Evolutionary conservation across 2,797 vertebrate genomes (phyloP).

Genomic region (Cetoscarus ocellatus): DNA sequence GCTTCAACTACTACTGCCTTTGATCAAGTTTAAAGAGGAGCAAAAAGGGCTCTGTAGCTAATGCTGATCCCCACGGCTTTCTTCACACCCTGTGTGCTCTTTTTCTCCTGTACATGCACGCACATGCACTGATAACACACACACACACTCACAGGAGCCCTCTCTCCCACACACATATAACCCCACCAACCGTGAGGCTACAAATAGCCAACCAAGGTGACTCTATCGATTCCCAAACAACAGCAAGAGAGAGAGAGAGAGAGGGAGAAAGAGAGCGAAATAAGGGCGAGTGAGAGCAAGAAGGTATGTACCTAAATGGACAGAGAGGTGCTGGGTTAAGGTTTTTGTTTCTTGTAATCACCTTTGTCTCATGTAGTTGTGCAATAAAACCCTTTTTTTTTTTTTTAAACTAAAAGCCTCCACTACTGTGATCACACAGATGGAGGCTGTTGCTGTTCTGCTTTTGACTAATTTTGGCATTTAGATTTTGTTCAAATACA

Average conservation of each 20-base stretch:
- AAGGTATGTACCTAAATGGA: conserved; percentile 70
- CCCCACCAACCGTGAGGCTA: conserved; percentile 80
- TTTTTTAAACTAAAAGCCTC: background rate
- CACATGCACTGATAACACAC: conserved; percentile 35
- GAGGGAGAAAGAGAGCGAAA: conserved; percentile 41
- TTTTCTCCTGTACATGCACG: conserved; percentile 68
- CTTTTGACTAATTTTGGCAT: too few relatives aligned
- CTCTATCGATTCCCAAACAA: conserved; percentile 86
- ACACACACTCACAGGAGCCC: conserved; percentile 47
- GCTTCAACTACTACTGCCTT: conserved; percentile 86
- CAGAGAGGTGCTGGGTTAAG: conserved; percentile 43
- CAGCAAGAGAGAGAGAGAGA: conserved; percentile 49
- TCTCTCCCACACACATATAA: conserved; percentile 74
- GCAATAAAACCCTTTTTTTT: conserved; percentile 39
- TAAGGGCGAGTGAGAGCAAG: conserved; percentile 38
- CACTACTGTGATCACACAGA: background rate
- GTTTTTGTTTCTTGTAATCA: conserved; percentile 54
- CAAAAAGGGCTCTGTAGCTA: conserved; percentile 85
- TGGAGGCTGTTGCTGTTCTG: background rate
- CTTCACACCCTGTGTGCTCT: conserved; percentile 72
- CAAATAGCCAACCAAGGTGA: conserved; percentile 89
- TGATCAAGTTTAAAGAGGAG: conserved; percentile 88
- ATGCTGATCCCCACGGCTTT: conserved; percentile 83
- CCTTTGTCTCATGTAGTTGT: conserved; percentile 42
- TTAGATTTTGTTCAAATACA: too few relatives aligned